A percentile compares a stretch with the other conserved stretches of the same genome.
phyloP scores from a whole-genome alignment of 2,113 vertebrate genomes.

The Lonchura striata region DNA sequence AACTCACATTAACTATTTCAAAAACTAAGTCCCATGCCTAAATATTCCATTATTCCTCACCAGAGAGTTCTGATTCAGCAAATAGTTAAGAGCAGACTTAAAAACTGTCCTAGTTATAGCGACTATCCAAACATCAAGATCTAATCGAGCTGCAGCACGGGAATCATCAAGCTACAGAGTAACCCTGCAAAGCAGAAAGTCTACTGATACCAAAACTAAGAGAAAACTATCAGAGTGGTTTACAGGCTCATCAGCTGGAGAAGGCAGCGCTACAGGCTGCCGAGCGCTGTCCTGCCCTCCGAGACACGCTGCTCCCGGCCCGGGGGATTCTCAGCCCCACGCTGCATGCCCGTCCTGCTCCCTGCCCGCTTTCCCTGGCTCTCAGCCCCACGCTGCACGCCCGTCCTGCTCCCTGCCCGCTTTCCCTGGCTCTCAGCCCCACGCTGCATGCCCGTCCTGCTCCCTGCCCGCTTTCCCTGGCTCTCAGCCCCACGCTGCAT shows the following conservation, averaged over 20 bases:
- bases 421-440: no score
- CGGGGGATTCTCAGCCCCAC: no score
- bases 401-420: fast-evolving
- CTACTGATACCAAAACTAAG: fast-evolving
- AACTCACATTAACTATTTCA: not conserved
- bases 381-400: no score
- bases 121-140: no score
- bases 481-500: no score
- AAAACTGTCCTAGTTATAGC: fast-evolving
- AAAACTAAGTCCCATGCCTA: not conserved
- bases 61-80: not conserved
- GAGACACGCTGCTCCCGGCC: fast-evolving
- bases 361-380: fast-evolving
- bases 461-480: fast-evolving
- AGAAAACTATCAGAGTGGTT: fast-evolving
- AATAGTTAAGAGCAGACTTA: not conserved
- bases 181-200: not conserved
- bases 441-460: fast-evolving
- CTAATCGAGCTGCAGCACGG: fast-evolving
- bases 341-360: fast-evolving
- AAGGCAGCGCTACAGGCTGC: fast-evolving
- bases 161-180: fast-evolving
- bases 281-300: not conserved
- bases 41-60: not conserved
- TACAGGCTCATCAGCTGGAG: fast-evolving